Evolutionary conservation across 2,888 invertebrate genomes (phyloP), one percentile per base, ranked within the genome.

Genomic region (Drepana falcataria): DNA sequence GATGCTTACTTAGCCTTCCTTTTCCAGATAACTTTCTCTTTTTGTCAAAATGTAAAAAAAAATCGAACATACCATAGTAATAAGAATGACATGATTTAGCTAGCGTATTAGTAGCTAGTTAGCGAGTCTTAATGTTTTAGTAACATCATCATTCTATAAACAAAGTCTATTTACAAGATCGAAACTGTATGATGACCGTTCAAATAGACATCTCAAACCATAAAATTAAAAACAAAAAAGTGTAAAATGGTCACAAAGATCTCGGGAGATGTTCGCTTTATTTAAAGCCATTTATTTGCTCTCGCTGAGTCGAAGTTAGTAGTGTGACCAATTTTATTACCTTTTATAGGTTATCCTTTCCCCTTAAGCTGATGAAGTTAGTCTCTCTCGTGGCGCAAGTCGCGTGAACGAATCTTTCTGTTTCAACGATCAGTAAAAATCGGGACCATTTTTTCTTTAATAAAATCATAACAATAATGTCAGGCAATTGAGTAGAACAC

Each of bases 281-380:
- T 75, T 67, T 75, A 69, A 73, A 72, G 69, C 67, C 44, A 44
- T 1, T 21, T 21, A 21, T 44, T 44, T 44, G 44, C 44, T 70
- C 73, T 69, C 69, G 68, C 70, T 72, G 64, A 73, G 70, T 67
- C 70, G 69, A 69, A 64, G 64, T 64, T 63, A 68, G 69, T 58
- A 64, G 65, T 60, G 73, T 68, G 73, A 73, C 71, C 69, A 66
- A 70, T 79, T 85, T 85, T 83, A 85, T 81, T 78, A 75, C 74
- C 71, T 77, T 71, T 76, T 79, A 78, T 79, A 78, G 78, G 73
- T 72, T 71, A 66, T 69, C 75, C 69, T 78, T 77, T 78, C 44
- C 44, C 9, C 44, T 44, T 44, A 77, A 79, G 80, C 77, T 79
- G 77, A 79, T 76, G 76, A 75, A 77, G 76, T 76, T 78, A 74